Base-by-base conservation (phyloP, 1,140 invertebrate species). In the Neodiprion virginianus region DNA sequence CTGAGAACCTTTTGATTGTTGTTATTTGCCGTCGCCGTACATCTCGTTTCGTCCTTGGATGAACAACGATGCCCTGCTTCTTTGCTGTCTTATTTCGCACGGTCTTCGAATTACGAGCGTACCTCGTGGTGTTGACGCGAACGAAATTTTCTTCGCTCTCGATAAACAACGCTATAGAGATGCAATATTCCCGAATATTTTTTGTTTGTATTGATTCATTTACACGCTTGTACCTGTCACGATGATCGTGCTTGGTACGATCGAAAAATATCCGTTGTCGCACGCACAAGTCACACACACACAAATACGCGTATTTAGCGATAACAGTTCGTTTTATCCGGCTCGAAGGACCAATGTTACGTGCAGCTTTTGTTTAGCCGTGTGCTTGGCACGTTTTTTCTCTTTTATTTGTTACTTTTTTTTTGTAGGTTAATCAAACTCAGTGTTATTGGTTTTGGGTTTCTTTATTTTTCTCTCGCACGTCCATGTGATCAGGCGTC, bases 251-350 rank as follows among this genome's bases (percentile, higher is more conserved):
- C 48, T 71, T 8, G 69, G 17, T 71, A 21, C 47, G 69, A 71
- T n/a, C 69, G 69, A 71, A n/a, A 71, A 17, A 10, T 9, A 7
- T 10, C 61, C 69, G 47, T n/a, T 8, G 21, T 48, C 69, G 47
- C 69, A 71, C 69, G 69, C 69, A 71, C 69, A 50, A 8, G 69
- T 21, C 69, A 71, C 40, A 21, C 69, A 48, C 23, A 49, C 68
- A 8, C 68, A 69, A 28, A 69, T 7, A 28, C 8, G n/a, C 17
- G 17, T 68, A 23, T 68, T 17, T 23, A 68, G 10, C 67, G 9
- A 1, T 17, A 17, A 9, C 40, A 68, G 67, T 17, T 23, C 40
- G 10, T 8, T 68, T 23, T 23, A 68, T 68, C 67, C n/a, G 67
- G 21, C 68, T 69, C 68, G 68, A 69, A 69, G 68, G 11, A 21